Percentiles rank a stretch among this genome's conserved stretches.
Conservation (phyloP, 1,140 invertebrate genomes). For the Mercenaria mercenaria region DNA sequence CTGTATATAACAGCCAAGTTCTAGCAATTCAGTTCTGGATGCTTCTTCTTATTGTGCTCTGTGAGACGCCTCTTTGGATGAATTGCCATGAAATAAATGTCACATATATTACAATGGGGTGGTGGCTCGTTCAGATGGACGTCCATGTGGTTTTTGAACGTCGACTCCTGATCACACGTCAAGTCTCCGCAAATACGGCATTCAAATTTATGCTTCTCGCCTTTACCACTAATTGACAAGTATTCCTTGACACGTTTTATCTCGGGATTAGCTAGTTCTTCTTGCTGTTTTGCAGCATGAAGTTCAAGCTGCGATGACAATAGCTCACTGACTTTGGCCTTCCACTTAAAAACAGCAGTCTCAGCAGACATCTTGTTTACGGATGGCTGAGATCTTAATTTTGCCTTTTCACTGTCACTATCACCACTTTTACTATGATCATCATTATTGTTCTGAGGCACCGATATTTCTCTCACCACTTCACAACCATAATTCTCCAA, state of each 20-base stretch:
- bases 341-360: constrained; percentile 55
- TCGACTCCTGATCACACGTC: constrained; percentile 9
- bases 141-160: constrained; percentile 49
- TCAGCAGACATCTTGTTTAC: constrained; percentile 50
- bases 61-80: constrained; percentile 46
- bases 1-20: not conserved
- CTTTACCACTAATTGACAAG: constrained; percentile 36
- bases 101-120: constrained; percentile 57
- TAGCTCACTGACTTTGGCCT: constrained; percentile 33
- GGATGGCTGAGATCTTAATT: not conserved
- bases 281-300: constrained; percentile 51
- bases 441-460: constrained; percentile 46
- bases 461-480: not conserved
- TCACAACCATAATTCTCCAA: constrained; percentile 4
- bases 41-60: constrained; percentile 63
- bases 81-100: constrained; percentile 65
- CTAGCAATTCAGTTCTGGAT: constrained; percentile 36
- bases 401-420: constrained; percentile 33
- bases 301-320: constrained; percentile 59
- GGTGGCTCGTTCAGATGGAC: constrained; percentile 55
- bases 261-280: constrained; percentile 40
- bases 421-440: constrained; percentile 27
- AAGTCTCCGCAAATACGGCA: constrained; percentile 54
- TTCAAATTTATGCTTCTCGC: constrained; percentile 45
- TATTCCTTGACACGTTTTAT: constrained; percentile 49